Conservation (phyloP, 2,797 vertebrate genomes). For the Rhyacichthys aspro region DNA sequence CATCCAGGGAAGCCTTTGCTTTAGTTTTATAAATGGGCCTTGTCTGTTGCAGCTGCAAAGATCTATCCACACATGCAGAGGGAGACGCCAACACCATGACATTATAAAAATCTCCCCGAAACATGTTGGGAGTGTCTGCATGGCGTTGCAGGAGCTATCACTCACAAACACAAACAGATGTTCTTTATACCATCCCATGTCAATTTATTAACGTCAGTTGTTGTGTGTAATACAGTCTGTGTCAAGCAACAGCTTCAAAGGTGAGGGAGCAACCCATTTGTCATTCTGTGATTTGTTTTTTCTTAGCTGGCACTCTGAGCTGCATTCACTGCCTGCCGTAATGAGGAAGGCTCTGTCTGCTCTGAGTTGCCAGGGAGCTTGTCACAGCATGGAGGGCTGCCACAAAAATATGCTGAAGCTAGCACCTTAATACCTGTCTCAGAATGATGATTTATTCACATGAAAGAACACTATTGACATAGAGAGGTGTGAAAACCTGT, state of each 20-base stretch:
- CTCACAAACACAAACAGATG: conserved; percentile 67
- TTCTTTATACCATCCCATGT: conserved; percentile 66
- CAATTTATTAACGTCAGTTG: conserved; percentile 74
- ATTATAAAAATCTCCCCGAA: conserved; percentile 56
- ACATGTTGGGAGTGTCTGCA: conserved; percentile 30
- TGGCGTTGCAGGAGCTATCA: conserved; percentile 45
- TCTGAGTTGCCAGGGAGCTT: conserved; percentile 67
- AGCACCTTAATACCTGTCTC: conserved; percentile 63
- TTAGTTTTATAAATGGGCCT: conserved; percentile 70
- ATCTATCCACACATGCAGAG: conserved; percentile 52
- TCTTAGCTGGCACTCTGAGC: conserved; percentile 59
- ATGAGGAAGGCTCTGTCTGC: conserved; percentile 74
- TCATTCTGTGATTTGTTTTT: conserved; percentile 76
- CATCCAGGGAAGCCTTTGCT: conserved; percentile 47
- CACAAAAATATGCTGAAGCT: conserved; percentile 78
- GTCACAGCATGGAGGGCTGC: conserved; percentile 71
- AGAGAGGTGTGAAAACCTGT: conserved; percentile 46
- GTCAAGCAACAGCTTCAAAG: conserved; percentile 66
- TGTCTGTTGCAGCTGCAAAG: conserved; percentile 53
- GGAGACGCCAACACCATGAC: conserved; percentile 47
- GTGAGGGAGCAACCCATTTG: conserved; percentile 69
- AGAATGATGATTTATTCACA: conserved; percentile 76
- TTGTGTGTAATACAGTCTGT: conserved; percentile 66
- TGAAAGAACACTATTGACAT: conserved; percentile 61
- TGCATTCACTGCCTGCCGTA: conserved; percentile 58